Evolutionary conservation across 2,888 invertebrate genomes (phyloP).

Genomic region (Pristionchus maxplancki): DNA sequence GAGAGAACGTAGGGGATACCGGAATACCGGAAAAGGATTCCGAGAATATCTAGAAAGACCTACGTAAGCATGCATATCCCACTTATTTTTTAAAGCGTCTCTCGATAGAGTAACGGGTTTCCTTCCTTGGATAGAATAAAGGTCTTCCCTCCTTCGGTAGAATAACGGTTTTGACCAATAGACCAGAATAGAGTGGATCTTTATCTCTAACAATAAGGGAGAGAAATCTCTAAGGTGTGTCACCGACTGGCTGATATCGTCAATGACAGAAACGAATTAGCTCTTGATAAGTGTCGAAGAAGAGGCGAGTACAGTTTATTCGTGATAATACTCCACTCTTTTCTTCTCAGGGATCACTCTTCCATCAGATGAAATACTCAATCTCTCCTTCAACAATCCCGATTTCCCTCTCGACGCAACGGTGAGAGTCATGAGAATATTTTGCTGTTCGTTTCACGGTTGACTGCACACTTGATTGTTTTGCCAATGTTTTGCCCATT

Average conservation of each 20-base stretch:
- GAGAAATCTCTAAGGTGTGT: not conserved
- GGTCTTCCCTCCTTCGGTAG: too few relatives aligned
- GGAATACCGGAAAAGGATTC: not conserved
- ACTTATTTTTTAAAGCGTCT: too few relatives aligned
- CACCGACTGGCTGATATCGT: constrained; percentile 19
- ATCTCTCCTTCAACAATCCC: not conserved
- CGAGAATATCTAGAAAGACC: not conserved
- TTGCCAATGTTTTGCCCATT: not conserved
- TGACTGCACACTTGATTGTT: too few relatives aligned
- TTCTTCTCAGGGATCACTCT: not conserved
- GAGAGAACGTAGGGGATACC: not conserved
- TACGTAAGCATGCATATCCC: not conserved
- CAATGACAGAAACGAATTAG: constrained; percentile 19
- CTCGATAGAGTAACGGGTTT: too few relatives aligned
- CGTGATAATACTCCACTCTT: too few relatives aligned
- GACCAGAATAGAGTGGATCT: not conserved
- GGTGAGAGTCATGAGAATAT: not conserved
- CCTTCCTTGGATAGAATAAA: not conserved
- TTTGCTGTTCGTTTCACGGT: too few relatives aligned
- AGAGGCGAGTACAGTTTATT: not conserved
- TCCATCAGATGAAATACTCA: constrained; percentile 4
- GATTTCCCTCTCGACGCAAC: not conserved
- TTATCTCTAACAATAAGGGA: not conserved
- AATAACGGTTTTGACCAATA: too few relatives aligned
- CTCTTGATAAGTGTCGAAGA: not conserved